These are phyloP conservation scores for Peromyscus polionotus DNA, from an alignment of 2,113 vertebrate genomes.

Conservation along the genomic window DNA sequence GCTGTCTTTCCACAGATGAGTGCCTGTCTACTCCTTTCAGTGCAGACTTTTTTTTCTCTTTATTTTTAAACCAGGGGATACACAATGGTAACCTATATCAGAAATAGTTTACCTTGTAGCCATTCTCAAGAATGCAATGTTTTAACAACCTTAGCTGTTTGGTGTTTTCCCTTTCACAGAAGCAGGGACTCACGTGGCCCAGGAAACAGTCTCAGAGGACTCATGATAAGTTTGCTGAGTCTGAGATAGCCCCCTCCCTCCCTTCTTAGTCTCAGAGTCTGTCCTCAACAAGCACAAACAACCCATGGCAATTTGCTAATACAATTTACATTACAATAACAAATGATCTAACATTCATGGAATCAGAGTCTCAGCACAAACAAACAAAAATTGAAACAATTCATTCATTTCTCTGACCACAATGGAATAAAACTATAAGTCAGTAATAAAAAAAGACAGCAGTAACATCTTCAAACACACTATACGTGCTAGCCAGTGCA, in stretches of 20 bases:
- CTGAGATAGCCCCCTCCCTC: background rate
- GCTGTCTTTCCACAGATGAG: no score
- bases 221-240: background rate
- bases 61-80: background rate
- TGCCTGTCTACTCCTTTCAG: background rate
- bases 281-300: background rate
- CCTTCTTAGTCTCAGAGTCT: background rate
- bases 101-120: no score
- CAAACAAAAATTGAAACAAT: background rate
- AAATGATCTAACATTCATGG: background rate
- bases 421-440: constrained; percentile 13
- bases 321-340: background rate
- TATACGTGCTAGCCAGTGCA: background rate
- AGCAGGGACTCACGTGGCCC: background rate
- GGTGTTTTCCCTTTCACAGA: background rate
- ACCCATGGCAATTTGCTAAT: background rate
- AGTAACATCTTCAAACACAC: background rate
- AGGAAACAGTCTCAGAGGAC: background rate
- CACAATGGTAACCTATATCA: background rate
- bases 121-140: background rate
- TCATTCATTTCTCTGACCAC: background rate
- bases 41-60: background rate
- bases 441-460: background rate
- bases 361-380: background rate
- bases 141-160: background rate